Conservation (phyloP, 2,113 vertebrate species). For the Cricetomys ansorgei region DNA sequence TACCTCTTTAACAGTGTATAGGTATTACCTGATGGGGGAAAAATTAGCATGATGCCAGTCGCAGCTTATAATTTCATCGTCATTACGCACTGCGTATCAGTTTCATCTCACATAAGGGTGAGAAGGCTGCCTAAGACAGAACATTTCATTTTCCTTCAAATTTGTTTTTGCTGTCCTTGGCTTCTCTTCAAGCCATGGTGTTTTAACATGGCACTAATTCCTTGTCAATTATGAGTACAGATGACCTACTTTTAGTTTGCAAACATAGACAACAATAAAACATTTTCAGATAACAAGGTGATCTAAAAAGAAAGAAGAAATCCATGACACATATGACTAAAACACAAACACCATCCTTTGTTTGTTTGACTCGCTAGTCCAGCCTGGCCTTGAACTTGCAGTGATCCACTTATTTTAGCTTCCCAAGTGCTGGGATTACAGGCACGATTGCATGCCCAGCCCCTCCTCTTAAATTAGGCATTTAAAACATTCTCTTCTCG, state of each 20-base stretch:
- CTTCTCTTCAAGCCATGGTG: not conserved
- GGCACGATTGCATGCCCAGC: not conserved
- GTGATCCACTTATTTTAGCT: not conserved
- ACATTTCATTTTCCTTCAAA: constrained; percentile 28
- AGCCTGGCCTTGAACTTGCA: not conserved
- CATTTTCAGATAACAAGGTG: not conserved
- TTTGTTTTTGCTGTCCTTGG: not conserved
- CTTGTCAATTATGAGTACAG: not conserved
- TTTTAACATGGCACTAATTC: not conserved
- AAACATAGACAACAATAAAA: constrained; percentile 56
- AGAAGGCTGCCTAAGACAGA: not conserved
- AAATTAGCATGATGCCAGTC: not conserved
- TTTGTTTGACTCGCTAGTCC: not conserved
- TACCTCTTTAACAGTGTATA: not conserved
- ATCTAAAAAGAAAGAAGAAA: constrained; percentile 26
- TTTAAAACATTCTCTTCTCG: constrained; percentile 53
- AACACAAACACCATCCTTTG: constrained; percentile 23
- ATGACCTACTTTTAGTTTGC: not conserved
- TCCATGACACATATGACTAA: constrained; percentile 6
- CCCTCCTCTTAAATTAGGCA: constrained; percentile 2
- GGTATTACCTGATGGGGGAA: not conserved
- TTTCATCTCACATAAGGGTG: not conserved
- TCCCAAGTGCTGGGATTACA: not conserved
- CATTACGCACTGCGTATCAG: not conserved
- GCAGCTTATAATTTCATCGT: not conserved